Evolutionary conservation across 2,888 invertebrate species (phyloP).

Genomic region (Taphrorychus bicolor): DNA sequence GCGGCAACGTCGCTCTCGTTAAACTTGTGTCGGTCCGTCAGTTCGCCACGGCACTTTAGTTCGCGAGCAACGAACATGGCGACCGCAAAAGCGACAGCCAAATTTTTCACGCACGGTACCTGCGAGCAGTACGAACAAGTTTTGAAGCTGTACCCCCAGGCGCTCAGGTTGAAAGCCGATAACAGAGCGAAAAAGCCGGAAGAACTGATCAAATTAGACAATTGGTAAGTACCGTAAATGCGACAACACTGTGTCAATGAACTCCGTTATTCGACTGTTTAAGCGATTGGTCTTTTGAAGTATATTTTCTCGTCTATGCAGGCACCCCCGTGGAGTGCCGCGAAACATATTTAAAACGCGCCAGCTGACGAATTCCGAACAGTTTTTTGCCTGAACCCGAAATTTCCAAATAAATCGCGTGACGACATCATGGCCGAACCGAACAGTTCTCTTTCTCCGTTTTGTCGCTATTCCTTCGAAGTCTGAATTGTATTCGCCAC

Average conservation of each 20-base stretch:
- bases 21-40: conserved; percentile 28
- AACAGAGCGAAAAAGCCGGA: conserved; percentile 91
- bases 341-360: conserved; percentile 20
- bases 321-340: conserved; percentile 39
- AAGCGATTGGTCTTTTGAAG: conserved; percentile 56
- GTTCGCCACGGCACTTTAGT: conserved; percentile 42
- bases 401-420: conserved; percentile 30
- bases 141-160: conserved; percentile 90
- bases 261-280: conserved; percentile 47
- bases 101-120: conserved; percentile 92
- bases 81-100: conserved; percentile 76
- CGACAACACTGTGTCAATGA: conserved; percentile 54
- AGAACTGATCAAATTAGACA: conserved; percentile 92
- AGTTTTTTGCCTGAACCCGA: conserved; percentile 16
- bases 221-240: conserved; percentile 77
- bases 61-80: conserved; percentile 53
- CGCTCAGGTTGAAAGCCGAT: conserved; percentile 88
- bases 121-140: conserved; percentile 87
- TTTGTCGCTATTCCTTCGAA: not conserved
- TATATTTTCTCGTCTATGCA: conserved; percentile 32
- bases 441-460: conserved; percentile 9
- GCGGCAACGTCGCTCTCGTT: conserved; percentile 28
- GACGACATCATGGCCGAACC: conserved; percentile 54
- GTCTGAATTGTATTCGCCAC: not conserved
- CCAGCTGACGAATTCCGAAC: conserved; percentile 17